A percentile compares a stretch with the other conserved stretches of the same genome.
Conservation (phyloP, 1,140 invertebrate genomes). For the Nephila pilipes region DNA sequence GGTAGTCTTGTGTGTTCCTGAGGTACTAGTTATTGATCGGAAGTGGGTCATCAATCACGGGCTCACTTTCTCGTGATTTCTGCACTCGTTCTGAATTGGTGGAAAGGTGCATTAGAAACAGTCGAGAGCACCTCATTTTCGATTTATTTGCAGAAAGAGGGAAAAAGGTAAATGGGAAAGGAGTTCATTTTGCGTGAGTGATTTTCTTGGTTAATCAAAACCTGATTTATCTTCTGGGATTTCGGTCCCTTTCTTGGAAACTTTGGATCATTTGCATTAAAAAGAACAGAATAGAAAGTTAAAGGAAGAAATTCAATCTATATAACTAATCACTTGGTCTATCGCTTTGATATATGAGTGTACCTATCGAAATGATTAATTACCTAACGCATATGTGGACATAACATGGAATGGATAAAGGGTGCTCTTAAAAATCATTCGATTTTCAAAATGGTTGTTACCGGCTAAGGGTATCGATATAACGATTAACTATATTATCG, state of each 20-base stretch:
- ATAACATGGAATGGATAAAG: too few relatives aligned
- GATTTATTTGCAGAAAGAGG: conserved; percentile 14
- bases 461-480: too few relatives aligned
- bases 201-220: conserved; percentile 24
- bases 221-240: conserved; percentile 8
- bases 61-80: conserved; percentile 28
- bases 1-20: conserved; percentile 3
- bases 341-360: too few relatives aligned
- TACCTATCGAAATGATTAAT: too few relatives aligned
- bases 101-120: conserved; percentile 23
- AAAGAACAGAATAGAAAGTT: too few relatives aligned
- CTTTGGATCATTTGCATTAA: too few relatives aligned
- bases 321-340: too few relatives aligned
- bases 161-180: neutral
- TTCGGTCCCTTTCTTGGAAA: neutral
- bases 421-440: too few relatives aligned
- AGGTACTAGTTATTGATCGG: conserved; percentile 54
- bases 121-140: conserved; percentile 1
- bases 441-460: too few relatives aligned
- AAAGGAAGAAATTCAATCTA: too few relatives aligned
- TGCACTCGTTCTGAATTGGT: conserved; percentile 15
- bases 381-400: too few relatives aligned
- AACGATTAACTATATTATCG: too few relatives aligned
- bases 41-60: conserved; percentile 52
- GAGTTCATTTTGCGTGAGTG: neutral